Percentiles rank a stretch among this genome's conserved stretches.
phyloP scores from a whole-genome alignment of 2,888 invertebrate species.

The Trilocha varians region DNA sequence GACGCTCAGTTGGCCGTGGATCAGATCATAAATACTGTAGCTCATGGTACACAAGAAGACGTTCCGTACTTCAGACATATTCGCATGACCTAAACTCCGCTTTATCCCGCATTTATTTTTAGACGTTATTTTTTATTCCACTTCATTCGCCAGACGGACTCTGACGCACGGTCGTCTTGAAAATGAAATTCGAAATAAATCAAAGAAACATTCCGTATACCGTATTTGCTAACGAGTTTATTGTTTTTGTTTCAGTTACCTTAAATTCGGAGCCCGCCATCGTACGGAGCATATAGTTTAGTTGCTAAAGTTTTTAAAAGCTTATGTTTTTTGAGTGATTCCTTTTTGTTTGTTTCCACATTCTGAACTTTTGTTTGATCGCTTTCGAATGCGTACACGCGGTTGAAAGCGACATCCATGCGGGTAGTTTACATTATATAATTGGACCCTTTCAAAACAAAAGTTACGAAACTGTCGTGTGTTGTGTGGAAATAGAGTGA shows the following conservation, averaged over 20 bases:
- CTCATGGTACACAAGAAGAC: conserved; percentile 7
- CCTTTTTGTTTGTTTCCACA: conserved; percentile 55
- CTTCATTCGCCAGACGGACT: conserved; percentile 45
- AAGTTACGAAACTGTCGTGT: conserved; percentile 68
- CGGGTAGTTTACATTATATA: conserved; percentile 62
- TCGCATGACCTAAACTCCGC: conserved; percentile 59
- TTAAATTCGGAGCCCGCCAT: conserved; percentile 48
- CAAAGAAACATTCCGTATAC: conserved; percentile 4
- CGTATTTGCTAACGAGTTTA: not conserved
- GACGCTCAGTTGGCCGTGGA: conserved; percentile 52
- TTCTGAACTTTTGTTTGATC: conserved; percentile 56
- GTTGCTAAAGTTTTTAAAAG: conserved; percentile 38
- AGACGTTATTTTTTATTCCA: conserved; percentile 50
- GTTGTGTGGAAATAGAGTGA: conserved; percentile 74
- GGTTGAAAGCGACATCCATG: conserved; percentile 69
- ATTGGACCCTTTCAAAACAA: conserved; percentile 69
- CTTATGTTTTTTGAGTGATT: conserved; percentile 62
- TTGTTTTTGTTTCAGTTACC: conserved; percentile 64
- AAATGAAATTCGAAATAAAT: conserved; percentile 35
- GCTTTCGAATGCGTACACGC: conserved; percentile 60
- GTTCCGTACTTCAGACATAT: conserved; percentile 27
- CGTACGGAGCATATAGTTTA: conserved; percentile 54
- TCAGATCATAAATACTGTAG: conserved; percentile 42
- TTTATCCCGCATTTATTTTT: conserved; percentile 53
- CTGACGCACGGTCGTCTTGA: conserved; percentile 46